phyloP scores from a whole-genome alignment of 2,113 vertebrate species.

The Phalacrocorax pelagicus region DNA sequence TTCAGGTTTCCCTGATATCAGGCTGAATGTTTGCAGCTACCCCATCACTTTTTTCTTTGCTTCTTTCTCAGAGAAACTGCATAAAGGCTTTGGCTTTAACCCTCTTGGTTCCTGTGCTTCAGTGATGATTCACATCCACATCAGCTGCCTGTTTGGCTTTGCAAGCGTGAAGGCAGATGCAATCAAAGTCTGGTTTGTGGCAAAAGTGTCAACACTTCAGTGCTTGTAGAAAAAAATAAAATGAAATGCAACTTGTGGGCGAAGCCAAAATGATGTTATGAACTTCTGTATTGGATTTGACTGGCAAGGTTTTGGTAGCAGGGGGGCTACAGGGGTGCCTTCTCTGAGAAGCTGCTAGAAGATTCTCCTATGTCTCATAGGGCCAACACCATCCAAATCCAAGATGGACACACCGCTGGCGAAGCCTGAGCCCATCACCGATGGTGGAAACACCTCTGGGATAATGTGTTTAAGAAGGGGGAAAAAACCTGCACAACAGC shows the following conservation, averaged over 20 bases:
- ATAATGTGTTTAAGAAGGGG: neutral
- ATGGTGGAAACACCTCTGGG: neutral
- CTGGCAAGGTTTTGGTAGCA: neutral
- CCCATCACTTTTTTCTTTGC: neutral
- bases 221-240: neutral
- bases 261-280: neutral
- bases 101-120: neutral
- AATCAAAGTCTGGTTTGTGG: neutral
- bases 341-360: neutral
- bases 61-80: neutral
- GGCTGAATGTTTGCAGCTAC: neutral
- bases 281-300: neutral
- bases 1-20: neutral
- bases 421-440: neutral
- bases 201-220: neutral
- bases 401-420: neutral
- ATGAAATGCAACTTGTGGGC: neutral
- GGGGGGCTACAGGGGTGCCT: neutral
- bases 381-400: neutral
- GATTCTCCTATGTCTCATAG: neutral
- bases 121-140: rapidly evolving
- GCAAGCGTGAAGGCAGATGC: too few species aligned
- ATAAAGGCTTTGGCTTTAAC: neutral
- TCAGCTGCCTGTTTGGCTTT: neutral
- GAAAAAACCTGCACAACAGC: neutral